Evolutionary conservation across 1,140 invertebrate species (phyloP).

Genomic region (Nylanderia fulva): DNA sequence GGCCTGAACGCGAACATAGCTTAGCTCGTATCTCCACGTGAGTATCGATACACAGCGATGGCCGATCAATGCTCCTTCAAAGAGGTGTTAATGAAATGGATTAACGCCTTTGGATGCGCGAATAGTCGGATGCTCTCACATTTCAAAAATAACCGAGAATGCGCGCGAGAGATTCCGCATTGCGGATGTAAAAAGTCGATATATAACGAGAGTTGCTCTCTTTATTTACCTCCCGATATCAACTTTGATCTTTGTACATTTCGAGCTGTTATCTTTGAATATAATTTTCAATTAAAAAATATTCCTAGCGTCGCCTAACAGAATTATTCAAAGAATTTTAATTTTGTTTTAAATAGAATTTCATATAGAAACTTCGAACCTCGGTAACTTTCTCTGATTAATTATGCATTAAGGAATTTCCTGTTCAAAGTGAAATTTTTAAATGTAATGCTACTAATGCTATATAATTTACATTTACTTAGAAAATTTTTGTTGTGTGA

Average conservation of each 20-base stretch:
- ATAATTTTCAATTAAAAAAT: neutral
- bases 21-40: conserved; percentile 48
- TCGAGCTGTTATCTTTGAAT: neutral
- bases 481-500: no score
- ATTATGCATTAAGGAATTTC: no score
- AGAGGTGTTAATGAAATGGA: conserved; percentile 2
- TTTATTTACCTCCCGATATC: conserved; percentile 27
- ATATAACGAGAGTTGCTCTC: neutral
- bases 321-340: neutral
- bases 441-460: no score
- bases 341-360: neutral
- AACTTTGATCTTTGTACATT: neutral
- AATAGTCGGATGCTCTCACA: conserved; percentile 10
- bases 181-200: conserved; percentile 13
- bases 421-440: no score
- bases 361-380: neutral
- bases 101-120: conserved; percentile 15
- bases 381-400: neutral
- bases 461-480: no score
- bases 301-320: neutral
- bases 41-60: conserved; percentile 38
- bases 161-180: conserved; percentile 4
- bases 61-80: conserved; percentile 22
- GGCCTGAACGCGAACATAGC: conserved; percentile 67
- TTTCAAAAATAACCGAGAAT: conserved; percentile 61